These are phyloP conservation scores for Tenthredo scrophulariae DNA, from an alignment of 2,888 invertebrate species.

Conservation along the genomic window DNA sequence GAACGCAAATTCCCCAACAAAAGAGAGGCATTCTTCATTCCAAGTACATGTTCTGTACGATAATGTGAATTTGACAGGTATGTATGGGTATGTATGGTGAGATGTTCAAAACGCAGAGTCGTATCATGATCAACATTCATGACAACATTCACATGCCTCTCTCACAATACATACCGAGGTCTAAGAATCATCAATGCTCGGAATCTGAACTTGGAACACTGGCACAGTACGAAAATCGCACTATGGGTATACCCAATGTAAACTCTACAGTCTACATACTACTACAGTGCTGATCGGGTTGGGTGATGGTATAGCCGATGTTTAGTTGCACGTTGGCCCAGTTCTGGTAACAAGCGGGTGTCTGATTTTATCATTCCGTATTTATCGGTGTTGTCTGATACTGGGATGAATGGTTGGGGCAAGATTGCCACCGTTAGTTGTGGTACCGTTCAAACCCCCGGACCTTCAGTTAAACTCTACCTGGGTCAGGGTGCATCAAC, in stretches of 20 bases:
- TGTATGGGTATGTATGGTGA: neutral
- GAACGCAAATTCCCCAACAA: neutral
- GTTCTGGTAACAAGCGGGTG: neutral
- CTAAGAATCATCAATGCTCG: neutral
- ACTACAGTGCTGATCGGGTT: neutral
- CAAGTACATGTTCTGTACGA: neutral
- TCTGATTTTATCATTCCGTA: neutral
- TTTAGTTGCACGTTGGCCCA: neutral
- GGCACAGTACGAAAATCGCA: neutral
- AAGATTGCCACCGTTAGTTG: neutral
- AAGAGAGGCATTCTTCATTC: neutral
- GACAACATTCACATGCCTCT: neutral
- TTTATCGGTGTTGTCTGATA: conserved; percentile 4
- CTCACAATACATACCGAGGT: neutral
- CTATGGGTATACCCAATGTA: neutral
- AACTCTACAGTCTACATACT: conserved; percentile 4
- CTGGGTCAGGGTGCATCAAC: neutral
- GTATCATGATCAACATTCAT: neutral
- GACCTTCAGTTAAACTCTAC: neutral
- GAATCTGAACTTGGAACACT: conserved; percentile 4
- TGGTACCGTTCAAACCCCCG: neutral
- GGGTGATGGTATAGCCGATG: neutral
- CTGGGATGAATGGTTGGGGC: neutral
- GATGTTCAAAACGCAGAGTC: neutral
- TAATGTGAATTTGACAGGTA: neutral